Base-by-base conservation (phyloP, 2,888 invertebrate species). In the Capitulum mitella region DNA sequence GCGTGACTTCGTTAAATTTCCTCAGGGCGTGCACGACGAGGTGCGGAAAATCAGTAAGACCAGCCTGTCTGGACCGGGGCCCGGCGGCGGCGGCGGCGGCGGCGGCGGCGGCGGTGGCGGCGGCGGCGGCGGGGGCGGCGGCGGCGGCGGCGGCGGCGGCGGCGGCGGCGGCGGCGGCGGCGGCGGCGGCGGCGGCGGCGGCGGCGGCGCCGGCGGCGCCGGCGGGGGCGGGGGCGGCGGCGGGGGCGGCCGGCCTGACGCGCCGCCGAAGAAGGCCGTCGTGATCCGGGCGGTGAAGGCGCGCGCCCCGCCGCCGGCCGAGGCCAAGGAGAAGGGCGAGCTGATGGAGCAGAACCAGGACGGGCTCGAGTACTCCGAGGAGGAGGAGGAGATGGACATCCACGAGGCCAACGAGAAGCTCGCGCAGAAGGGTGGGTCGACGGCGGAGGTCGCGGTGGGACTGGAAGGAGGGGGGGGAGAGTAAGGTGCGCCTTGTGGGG, bases 281-380 rank as follows among this genome's bases (percentile, higher is more conserved):
- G 92, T 29, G 89, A 81, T 82, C 43, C 79, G 94, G 1, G 91
- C 94, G 2, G 93, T 95, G 79, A 46, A 43, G 14, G 26, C 46
- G 0, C 46, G 46, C 0, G 89, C 95, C 3, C 82, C 84, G 80
- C 82, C 84, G 80, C 92, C 93, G 0, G 94, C 94, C 12, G 91
- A 93, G 10, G 93, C 94, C 0, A 95, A 95, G 85, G 92, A 93
- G 84, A 91, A 91, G 81, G 99, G 99, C 78, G 98, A 99, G 87
- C 87, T 99, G n/a, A 96, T 99, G 84, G 98, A 99, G 86, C 98
- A 97, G 85, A 98, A 99, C 87, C 96, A 97, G 86, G 98, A 99
- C 85, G 97, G 95, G 0, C 87, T 98, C 81, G 99, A 90, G 88
- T 98, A 98, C 87, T 97, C 97, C 0, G 97, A 97, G 26, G 98